Evolutionary conservation across 2,113 vertebrate species (phyloP).

Genomic region (Odocoileus hemionus): DNA sequence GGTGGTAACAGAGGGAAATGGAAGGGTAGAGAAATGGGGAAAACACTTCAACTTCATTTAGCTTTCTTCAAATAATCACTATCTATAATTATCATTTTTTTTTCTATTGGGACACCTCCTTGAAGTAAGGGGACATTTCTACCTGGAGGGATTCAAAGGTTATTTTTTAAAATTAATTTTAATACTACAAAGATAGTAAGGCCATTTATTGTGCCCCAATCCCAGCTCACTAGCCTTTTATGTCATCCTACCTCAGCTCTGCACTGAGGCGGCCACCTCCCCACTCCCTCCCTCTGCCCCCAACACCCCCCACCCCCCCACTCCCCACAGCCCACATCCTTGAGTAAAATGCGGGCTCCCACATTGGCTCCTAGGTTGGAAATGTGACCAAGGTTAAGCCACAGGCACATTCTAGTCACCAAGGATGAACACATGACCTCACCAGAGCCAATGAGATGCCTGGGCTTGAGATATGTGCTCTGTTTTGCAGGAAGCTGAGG

Average conservation of each 20-base stretch:
- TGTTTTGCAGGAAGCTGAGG: background rate
- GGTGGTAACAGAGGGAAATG: background rate
- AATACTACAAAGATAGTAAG: background rate
- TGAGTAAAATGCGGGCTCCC: no score
- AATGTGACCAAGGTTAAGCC: background rate
- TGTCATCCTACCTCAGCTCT: fast-evolving
- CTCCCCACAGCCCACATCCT: background rate
- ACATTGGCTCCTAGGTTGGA: no score
- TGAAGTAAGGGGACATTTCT: background rate
- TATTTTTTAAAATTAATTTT: background rate
- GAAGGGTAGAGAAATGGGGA: background rate
- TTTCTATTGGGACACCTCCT: background rate
- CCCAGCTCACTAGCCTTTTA: background rate
- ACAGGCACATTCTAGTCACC: background rate
- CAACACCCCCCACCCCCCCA: background rate
- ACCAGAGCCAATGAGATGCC: background rate
- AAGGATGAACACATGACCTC: background rate
- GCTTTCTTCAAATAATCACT: background rate
- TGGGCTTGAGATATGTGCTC: background rate
- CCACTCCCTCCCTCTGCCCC: background rate
- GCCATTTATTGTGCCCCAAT: background rate
- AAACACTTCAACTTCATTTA: background rate
- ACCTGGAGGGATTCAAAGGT: background rate
- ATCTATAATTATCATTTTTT: background rate
- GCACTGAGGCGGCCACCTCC: background rate